Conservation (phyloP, 2,113 vertebrate genomes). For the Bagarius yarrelli region DNA sequence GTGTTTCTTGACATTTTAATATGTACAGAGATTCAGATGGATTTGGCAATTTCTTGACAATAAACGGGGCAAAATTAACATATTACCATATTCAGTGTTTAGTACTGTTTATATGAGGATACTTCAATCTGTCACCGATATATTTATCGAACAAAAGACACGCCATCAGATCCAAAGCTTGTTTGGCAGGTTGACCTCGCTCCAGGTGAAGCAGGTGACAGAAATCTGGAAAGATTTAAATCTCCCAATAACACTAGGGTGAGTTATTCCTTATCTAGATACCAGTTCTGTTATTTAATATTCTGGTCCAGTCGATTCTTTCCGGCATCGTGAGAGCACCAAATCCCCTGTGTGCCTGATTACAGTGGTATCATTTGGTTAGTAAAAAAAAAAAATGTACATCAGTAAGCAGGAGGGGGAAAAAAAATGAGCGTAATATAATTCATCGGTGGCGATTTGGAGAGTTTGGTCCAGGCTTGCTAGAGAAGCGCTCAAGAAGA, state of each 20-base stretch:
- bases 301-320: neutral
- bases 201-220: neutral
- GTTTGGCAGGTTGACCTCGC: neutral
- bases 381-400: constrained; percentile 54
- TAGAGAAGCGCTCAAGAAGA: constrained; percentile 6
- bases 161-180: neutral
- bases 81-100: constrained; percentile 1
- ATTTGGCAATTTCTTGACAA: neutral
- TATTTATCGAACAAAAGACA: neutral
- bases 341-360: constrained; percentile 26
- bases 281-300: neutral
- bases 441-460: constrained; percentile 37
- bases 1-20: neutral
- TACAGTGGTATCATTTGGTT: constrained; percentile 47
- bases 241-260: constrained; percentile 4
- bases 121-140: neutral
- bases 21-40: neutral
- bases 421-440: constrained; percentile 52
- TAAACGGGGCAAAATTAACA: neutral
- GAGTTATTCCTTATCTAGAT: neutral
- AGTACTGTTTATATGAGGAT: neutral
- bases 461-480: constrained; percentile 25
- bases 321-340: neutral
- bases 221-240: neutral
- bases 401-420: constrained; percentile 45